Evolutionary conservation across 2,888 invertebrate genomes (phyloP), one percentile per base, ranked within the genome.

Genomic region (Drosophila setosimentum): DNA sequence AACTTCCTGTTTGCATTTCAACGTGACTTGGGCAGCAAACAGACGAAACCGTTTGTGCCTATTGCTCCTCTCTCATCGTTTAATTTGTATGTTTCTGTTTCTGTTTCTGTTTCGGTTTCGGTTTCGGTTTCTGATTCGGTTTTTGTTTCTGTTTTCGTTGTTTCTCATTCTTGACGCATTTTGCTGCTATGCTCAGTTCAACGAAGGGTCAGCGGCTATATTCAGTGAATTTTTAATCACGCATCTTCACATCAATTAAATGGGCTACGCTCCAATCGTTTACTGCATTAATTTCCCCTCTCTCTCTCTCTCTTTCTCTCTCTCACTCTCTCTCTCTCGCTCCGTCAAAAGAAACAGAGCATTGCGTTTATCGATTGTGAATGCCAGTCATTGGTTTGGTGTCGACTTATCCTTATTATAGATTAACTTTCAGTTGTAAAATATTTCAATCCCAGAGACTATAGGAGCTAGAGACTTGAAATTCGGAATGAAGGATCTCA

Each of bases 1-100:
- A 82, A 84, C 86, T 85, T 85, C 84, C 84, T 85, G 84, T 81
- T 86, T 80, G 77, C 69, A 68, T 77, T 76, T 73, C 72, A 66
- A 68, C 66, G 59, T 54, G 65, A 73, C 58, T 51, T 61, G 62
- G 49, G 29, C 61, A 64, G 59, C 62, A 48, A 71, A 78, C 68
- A 69, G 72, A 77, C 59, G 64, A 69, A 69, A 72, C 61, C 60
- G 69, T 70, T 74, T 80, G 68, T 73, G 45, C 45, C 48, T 64
- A 37, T 32, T 51, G 1, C 21, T 30, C 27, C 61, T 11, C 18
- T 8, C n/a, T 48, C 54, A 51, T 24, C 29, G 40, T 57, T 21
- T 27, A 27, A 54, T 37, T 37, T 54, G n/a, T 35, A 35, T 18
- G 13, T 10, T 27, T 54, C 60, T 51, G 24, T 63, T 57, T 67